These are phyloP conservation scores for Percopsis omiscomaycus DNA, from an alignment of 2,797 vertebrate genomes.

Conservation along the genomic window DNA sequence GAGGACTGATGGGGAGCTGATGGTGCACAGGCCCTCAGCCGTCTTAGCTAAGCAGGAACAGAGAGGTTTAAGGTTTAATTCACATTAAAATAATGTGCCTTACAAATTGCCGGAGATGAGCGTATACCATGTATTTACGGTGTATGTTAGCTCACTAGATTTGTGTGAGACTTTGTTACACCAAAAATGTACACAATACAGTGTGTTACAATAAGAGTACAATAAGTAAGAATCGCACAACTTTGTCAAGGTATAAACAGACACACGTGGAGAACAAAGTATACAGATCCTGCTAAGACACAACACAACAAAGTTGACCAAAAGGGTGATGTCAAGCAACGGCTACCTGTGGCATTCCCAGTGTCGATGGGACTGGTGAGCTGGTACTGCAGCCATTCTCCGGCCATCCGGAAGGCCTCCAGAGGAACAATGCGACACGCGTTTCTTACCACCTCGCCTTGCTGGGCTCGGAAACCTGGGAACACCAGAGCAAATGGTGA, in stretches of 20 bases:
- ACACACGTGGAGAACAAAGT: no score
- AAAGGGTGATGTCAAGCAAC: not conserved
- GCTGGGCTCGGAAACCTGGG: slow-evolving; percentile 90
- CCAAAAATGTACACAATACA: no score
- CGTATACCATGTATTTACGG: no score
- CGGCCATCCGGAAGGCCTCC: slow-evolving; percentile 89
- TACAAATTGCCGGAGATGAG: no score
- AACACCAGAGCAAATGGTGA: not conserved
- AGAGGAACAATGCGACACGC: slow-evolving; percentile 87
- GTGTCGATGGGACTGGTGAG: slow-evolving; percentile 80
- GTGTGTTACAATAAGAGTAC: no score
- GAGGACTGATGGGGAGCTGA: slow-evolving; percentile 87
- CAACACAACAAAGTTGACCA: no score
- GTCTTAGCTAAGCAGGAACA: slow-evolving; percentile 70
- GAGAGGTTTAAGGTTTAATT: not conserved
- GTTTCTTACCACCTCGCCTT: slow-evolving; percentile 87
- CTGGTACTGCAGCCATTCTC: slow-evolving; percentile 89
- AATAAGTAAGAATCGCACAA: no score
- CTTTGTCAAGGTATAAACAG: no score
- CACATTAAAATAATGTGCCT: not conserved
- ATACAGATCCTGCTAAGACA: no score
- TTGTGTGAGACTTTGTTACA: no score
- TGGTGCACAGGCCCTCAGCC: slow-evolving; percentile 84
- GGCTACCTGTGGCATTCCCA: slow-evolving; percentile 82
- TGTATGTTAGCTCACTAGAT: no score